phyloP scores from a whole-genome alignment of 2,113 vertebrate species.

The Otus sunia region DNA sequence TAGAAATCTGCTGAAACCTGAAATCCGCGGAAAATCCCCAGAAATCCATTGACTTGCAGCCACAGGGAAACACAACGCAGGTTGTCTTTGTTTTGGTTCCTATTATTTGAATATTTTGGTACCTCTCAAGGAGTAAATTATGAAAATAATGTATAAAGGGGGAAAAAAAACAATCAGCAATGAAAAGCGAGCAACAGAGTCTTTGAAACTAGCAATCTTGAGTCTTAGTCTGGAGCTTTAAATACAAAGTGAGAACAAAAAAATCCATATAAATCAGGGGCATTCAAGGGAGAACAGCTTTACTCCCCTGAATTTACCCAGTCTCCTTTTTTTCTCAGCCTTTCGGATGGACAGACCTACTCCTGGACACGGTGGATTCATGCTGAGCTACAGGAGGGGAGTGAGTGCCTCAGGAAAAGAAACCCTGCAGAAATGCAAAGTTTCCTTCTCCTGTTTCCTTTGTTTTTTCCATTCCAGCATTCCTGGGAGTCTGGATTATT shows the following conservation, averaged over 20 bases:
- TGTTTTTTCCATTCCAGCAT: background rate
- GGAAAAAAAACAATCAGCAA: background rate
- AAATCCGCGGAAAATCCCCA: background rate
- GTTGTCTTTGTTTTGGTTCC: background rate
- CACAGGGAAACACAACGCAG: background rate
- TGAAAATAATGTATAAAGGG: background rate
- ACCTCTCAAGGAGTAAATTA: background rate
- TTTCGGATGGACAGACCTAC: background rate
- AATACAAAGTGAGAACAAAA: background rate
- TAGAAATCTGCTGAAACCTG: background rate
- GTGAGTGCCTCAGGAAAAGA: background rate
- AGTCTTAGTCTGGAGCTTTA: background rate
- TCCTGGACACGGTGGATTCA: background rate
- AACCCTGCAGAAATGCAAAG: background rate
- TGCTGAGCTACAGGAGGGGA: background rate
- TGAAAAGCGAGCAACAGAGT: background rate
- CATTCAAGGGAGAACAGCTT: background rate
- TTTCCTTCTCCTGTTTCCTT: background rate
- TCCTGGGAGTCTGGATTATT: background rate
- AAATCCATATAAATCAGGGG: too few species aligned
- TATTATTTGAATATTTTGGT: background rate
- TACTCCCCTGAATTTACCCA: background rate
- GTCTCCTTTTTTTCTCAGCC: background rate
- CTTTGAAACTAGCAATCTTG: background rate
- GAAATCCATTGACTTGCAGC: background rate